Evolutionary conservation across 2,113 vertebrate species (phyloP).

Genomic region (Thunnus maccoyii): DNA sequence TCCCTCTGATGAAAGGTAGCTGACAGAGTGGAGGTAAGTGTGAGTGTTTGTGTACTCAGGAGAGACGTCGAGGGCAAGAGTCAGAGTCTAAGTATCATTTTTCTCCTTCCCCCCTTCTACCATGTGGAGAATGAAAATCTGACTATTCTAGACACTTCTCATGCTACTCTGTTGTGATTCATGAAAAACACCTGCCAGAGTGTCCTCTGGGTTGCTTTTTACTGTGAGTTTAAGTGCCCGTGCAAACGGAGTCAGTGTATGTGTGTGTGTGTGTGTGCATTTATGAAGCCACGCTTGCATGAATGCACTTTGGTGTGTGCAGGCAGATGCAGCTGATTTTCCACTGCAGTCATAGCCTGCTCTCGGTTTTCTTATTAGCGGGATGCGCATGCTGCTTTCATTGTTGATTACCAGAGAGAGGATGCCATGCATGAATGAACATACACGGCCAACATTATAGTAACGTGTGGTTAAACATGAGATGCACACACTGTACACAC

Average conservation of each 20-base stretch:
- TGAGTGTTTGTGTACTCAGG: conserved; percentile 45
- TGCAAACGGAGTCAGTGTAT: conserved; percentile 18
- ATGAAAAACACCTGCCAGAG: conserved; percentile 52
- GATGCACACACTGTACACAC: background rate
- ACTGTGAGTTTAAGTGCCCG: background rate
- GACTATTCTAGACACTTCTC: conserved; percentile 17
- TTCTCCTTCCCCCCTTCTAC: conserved; percentile 19
- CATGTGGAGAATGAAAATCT: conserved; percentile 28
- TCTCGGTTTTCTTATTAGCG: conserved; percentile 36
- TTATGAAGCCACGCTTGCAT: background rate
- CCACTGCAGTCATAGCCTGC: conserved; percentile 1
- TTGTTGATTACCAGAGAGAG: conserved; percentile 35
- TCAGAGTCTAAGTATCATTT: conserved; percentile 38
- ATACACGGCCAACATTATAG: conserved; percentile 28
- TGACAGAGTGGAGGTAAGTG: conserved; percentile 39
- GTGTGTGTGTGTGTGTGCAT: background rate
- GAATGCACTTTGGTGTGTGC: conserved; percentile 1
- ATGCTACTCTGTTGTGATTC: conserved; percentile 17
- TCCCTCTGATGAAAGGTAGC: conserved; percentile 47
- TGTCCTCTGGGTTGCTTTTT: conserved; percentile 5
- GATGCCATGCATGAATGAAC: conserved; percentile 42
- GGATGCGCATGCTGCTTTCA: conserved; percentile 23
- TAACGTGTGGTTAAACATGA: conserved; percentile 11
- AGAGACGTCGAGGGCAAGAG: conserved; percentile 32
- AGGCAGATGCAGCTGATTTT: conserved; percentile 19